A percentile compares a stretch with the other conserved stretches of the same genome.
Evolutionary conservation across 2,113 vertebrate species (phyloP).

Genomic region (Thomomys bottae): DNA sequence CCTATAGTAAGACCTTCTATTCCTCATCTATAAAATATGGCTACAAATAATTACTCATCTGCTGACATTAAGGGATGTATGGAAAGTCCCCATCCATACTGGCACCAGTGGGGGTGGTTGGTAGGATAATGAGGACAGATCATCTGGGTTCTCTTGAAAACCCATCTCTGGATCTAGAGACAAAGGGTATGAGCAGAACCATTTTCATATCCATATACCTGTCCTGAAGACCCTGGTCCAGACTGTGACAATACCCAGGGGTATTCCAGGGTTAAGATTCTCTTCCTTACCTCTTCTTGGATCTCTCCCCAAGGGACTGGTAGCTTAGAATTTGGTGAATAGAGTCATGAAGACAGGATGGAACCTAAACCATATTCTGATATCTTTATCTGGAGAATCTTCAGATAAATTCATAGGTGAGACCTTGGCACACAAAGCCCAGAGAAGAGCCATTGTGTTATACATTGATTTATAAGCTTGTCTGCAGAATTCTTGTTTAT

Average conservation of each 20-base stretch:
- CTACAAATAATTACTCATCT: neutral
- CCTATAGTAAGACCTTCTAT: neutral
- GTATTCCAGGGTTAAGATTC: neutral
- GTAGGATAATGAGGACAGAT: neutral
- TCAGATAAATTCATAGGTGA: neutral
- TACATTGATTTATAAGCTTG: neutral
- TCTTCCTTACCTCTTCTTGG: neutral
- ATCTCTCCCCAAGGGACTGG: neutral
- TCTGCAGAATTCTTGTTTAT: neutral
- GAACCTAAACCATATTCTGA: neutral
- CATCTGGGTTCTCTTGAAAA: neutral
- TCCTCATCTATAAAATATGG: neutral
- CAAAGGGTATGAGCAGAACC: neutral
- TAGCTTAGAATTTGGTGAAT: neutral
- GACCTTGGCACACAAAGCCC: neutral
- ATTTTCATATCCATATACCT: neutral
- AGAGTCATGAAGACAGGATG: neutral
- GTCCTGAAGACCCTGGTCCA: no score
- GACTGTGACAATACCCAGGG: accelerated
- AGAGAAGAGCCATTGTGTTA: neutral
- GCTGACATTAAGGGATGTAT: neutral
- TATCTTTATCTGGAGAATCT: neutral
- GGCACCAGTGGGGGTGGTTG: neutral
- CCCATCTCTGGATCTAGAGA: neutral
- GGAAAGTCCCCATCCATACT: neutral